Evolutionary conservation across 2,888 invertebrate genomes (phyloP).

Genomic region (Hydriomena furcata): DNA sequence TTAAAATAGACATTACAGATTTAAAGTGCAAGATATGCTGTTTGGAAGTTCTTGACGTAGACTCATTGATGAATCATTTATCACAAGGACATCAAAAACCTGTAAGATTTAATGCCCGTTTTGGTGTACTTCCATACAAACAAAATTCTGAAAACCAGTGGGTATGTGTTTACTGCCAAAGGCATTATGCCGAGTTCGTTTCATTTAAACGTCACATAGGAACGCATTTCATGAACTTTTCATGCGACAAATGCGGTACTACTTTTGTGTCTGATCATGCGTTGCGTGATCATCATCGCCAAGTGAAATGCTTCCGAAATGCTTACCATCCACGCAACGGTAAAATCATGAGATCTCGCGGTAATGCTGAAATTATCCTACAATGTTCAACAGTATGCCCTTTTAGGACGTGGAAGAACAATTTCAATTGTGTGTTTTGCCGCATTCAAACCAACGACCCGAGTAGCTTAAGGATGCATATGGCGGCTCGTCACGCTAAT

Average conservation of each 20-base stretch:
- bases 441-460: constrained; percentile 71
- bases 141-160: constrained; percentile 57
- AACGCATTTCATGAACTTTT: constrained; percentile 70
- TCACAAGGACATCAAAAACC: constrained; percentile 63
- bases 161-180: constrained; percentile 69
- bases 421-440: constrained; percentile 76
- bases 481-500: constrained; percentile 62
- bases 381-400: constrained; percentile 74
- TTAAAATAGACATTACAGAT: constrained; percentile 73
- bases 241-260: constrained; percentile 73
- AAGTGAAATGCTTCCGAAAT: constrained; percentile 70
- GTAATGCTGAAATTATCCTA: constrained; percentile 72
- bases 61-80: constrained; percentile 67
- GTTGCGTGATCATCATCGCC: constrained; percentile 66
- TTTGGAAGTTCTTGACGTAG: constrained; percentile 58
- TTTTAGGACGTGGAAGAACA: constrained; percentile 74
- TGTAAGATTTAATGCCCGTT: constrained; percentile 68
- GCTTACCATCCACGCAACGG: constrained; percentile 74
- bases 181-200: constrained; percentile 58
- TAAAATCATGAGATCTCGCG: constrained; percentile 60
- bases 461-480: constrained; percentile 60
- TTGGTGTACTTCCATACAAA: constrained; percentile 72
- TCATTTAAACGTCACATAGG: constrained; percentile 70
- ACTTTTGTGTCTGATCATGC: constrained; percentile 71
- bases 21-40: constrained; percentile 69